These are phyloP conservation scores for Podotricha telesiphe DNA, from an alignment of 2,888 invertebrate species.

Conservation along the genomic window DNA sequence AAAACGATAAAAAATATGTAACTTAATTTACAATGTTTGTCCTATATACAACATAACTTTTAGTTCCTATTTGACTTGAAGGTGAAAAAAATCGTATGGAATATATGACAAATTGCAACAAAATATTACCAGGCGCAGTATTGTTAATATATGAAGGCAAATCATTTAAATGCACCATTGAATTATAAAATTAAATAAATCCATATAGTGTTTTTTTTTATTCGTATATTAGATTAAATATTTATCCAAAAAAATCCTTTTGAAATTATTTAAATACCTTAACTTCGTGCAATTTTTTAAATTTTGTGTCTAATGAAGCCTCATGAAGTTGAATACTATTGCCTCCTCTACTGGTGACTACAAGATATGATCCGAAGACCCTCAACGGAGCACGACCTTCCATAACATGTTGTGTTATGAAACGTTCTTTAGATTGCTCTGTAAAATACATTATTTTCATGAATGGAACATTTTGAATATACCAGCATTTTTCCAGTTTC, in stretches of 20 bases:
- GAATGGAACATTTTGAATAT: background rate
- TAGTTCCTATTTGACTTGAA: too few relatives aligned
- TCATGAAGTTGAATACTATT: constrained; percentile 82
- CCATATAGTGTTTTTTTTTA: too few relatives aligned
- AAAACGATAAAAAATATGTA: background rate
- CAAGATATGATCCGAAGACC: constrained; percentile 71
- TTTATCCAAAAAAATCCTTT: too few relatives aligned
- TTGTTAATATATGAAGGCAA: background rate
- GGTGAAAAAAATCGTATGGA: too few relatives aligned
- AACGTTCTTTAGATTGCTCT: constrained; percentile 72
- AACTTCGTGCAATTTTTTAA: constrained; percentile 79
- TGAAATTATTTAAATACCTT: constrained; percentile 76
- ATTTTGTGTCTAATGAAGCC: constrained; percentile 69
- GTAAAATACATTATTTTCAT: constrained; percentile 43
- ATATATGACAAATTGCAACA: background rate
- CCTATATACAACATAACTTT: too few relatives aligned
- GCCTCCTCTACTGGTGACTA: constrained; percentile 79
- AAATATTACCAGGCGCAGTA: background rate
- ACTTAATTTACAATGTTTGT: too few relatives aligned
- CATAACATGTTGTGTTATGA: constrained; percentile 78
- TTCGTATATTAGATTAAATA: too few relatives aligned
- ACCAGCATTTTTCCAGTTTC: background rate
- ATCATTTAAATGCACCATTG: too few relatives aligned
- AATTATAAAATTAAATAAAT: too few relatives aligned
- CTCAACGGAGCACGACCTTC: constrained; percentile 83